Percentiles rank a stretch among this genome's conserved stretches.
These are phyloP conservation scores for Stictonetta naevosa DNA, from an alignment of 2,113 vertebrate genomes.

Conservation along the genomic window DNA sequence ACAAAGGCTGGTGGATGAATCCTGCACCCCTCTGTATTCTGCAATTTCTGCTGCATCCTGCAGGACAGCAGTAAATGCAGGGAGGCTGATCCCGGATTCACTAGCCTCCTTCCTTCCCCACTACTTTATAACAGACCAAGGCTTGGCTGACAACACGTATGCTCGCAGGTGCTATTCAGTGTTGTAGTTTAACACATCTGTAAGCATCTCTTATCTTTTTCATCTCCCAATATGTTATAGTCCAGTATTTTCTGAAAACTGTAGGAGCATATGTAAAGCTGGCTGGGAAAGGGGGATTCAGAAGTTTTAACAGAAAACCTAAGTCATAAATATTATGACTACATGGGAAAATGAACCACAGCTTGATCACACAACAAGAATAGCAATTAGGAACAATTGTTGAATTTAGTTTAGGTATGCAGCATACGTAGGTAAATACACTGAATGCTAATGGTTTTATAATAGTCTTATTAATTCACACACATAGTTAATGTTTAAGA, in stretches of 20 bases:
- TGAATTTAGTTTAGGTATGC: slow-evolving; percentile 73
- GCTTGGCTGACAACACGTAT: neutral
- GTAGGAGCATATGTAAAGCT: neutral
- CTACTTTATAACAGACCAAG: neutral
- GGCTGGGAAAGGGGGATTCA: neutral
- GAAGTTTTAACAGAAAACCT: slow-evolving; percentile 51
- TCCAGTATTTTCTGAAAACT: neutral
- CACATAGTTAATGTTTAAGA: slow-evolving; percentile 89
- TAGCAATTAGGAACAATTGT: slow-evolving; percentile 62
- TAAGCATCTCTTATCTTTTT: slow-evolving; percentile 6
- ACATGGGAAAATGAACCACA: slow-evolving; percentile 72
- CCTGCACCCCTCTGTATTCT: neutral
- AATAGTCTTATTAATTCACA: slow-evolving; percentile 96
- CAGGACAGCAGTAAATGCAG: neutral
- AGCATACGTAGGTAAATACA: slow-evolving; percentile 82
- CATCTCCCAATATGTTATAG: neutral
- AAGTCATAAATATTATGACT: slow-evolving; percentile 72
- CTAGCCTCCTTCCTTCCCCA: neutral
- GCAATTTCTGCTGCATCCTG: neutral
- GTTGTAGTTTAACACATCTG: neutral
- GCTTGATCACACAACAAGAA: slow-evolving; percentile 72
- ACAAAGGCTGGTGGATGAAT: neutral
- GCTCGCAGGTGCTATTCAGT: neutral
- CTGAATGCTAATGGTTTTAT: slow-evolving; percentile 91
- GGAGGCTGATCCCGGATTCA: neutral